Evolutionary conservation across 2,113 vertebrate species (phyloP).

Genomic region (Plectropomus leopardus): DNA sequence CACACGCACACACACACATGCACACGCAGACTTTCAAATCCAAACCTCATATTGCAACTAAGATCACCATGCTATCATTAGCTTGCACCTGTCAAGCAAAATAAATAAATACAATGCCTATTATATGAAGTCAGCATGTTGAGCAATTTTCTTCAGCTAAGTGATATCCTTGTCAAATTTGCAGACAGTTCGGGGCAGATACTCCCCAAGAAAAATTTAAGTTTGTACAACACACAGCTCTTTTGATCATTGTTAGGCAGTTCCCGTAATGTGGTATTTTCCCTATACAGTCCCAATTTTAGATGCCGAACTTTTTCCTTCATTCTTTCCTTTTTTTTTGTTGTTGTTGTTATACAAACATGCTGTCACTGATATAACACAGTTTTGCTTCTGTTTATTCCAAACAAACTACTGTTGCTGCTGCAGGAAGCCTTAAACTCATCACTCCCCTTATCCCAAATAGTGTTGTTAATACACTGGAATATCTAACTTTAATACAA

Average conservation of each 20-base stretch:
- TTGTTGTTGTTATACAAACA: too few species aligned
- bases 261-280: not conserved
- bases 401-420: conserved; percentile 2
- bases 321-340: too few species aligned
- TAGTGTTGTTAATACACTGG: too few species aligned
- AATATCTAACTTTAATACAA: too few species aligned
- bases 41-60: not conserved
- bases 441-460: not conserved
- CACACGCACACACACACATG: not conserved
- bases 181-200: not conserved
- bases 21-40: too few species aligned
- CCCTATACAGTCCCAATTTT: not conserved
- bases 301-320: not conserved
- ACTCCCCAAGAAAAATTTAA: not conserved
- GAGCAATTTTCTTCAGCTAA: not conserved
- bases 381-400: not conserved
- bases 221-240: not conserved
- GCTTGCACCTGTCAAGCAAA: not conserved
- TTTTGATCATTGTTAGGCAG: not conserved
- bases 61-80: not conserved
- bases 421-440: conserved; percentile 1
- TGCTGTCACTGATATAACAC: not conserved
- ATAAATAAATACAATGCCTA: not conserved
- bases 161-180: not conserved
- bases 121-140: not conserved